Conservation (phyloP, 2,113 vertebrate genomes). For the Sisor rabdophorus region DNA sequence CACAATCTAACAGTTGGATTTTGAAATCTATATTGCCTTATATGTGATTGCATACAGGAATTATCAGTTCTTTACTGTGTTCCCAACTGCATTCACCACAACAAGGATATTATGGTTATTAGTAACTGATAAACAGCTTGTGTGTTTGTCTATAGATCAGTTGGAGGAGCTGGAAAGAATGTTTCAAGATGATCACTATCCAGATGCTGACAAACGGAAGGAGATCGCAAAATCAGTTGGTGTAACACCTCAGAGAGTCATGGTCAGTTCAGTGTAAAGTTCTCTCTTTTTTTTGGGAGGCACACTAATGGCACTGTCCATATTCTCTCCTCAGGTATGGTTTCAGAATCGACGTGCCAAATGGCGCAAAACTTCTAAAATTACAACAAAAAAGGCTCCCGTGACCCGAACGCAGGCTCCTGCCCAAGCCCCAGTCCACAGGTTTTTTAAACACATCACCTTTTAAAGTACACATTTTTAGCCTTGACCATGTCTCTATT, state of each 20-base stretch:
- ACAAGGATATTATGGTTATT: neutral
- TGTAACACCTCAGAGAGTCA: constrained; percentile 87
- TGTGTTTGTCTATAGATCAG: constrained; percentile 72
- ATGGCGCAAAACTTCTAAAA: constrained; percentile 79
- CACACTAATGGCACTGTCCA: neutral
- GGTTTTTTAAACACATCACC: neutral
- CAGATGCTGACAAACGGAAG: constrained; percentile 83
- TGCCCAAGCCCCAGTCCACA: constrained; percentile 26
- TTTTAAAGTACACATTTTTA: neutral
- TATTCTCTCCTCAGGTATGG: constrained; percentile 78
- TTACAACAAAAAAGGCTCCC: constrained; percentile 45
- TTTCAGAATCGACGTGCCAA: constrained; percentile 96
- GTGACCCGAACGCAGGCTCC: constrained; percentile 22
- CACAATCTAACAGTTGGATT: neutral
- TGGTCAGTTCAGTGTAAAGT: constrained; percentile 68
- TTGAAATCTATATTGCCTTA: neutral
- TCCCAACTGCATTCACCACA: neutral
- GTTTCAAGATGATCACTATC: constrained; percentile 92
- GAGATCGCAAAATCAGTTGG: constrained; percentile 82
- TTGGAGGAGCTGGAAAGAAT: constrained; percentile 80
- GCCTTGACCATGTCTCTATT: neutral
- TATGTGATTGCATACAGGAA: neutral
- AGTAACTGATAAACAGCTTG: neutral
- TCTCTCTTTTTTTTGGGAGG: neutral
- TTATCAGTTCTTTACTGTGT: neutral